These are phyloP conservation scores for Eurois occulta DNA, from an alignment of 2,888 invertebrate genomes.

Conservation along the genomic window DNA sequence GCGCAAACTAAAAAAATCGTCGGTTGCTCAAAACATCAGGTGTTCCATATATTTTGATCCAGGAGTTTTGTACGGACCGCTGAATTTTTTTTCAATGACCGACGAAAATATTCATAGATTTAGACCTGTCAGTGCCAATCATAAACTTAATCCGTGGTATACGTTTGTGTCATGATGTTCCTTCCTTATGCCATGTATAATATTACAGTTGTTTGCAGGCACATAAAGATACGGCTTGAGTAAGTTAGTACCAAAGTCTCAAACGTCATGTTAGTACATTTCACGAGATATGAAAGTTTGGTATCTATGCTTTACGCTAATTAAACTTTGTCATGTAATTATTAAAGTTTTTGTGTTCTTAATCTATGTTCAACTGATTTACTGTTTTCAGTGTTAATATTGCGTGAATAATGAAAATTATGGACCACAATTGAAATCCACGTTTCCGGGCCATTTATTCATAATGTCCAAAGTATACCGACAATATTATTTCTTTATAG, in stretches of 20 bases:
- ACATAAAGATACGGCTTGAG: slow-evolving; percentile 18
- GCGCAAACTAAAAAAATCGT: neutral
- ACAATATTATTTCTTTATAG: neutral
- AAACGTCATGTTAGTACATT: slow-evolving; percentile 5
- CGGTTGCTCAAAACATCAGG: neutral
- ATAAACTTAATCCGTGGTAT: neutral
- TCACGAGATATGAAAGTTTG: slow-evolving; percentile 13
- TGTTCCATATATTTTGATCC: too few species aligned
- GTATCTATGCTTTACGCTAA: neutral
- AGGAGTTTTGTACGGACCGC: neutral
- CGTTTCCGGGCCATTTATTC: slow-evolving; percentile 7
- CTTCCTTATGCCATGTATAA: neutral
- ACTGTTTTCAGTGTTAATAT: slow-evolving; percentile 22
- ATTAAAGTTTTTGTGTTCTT: slow-evolving; percentile 15
- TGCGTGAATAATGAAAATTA: slow-evolving; percentile 22
- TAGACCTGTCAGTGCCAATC: neutral
- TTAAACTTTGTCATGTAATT: slow-evolving; percentile 20
- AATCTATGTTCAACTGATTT: neutral
- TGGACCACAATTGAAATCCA: slow-evolving; percentile 20
- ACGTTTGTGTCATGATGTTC: neutral
- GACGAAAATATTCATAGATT: neutral
- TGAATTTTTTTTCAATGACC: neutral
- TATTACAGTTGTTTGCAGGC: slow-evolving; percentile 11
- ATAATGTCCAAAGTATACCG: slow-evolving; percentile 4
- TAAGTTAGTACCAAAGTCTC: slow-evolving; percentile 20